phyloP scores from a whole-genome alignment of 2,113 vertebrate genomes.

The Macroglossus sobrinus region DNA sequence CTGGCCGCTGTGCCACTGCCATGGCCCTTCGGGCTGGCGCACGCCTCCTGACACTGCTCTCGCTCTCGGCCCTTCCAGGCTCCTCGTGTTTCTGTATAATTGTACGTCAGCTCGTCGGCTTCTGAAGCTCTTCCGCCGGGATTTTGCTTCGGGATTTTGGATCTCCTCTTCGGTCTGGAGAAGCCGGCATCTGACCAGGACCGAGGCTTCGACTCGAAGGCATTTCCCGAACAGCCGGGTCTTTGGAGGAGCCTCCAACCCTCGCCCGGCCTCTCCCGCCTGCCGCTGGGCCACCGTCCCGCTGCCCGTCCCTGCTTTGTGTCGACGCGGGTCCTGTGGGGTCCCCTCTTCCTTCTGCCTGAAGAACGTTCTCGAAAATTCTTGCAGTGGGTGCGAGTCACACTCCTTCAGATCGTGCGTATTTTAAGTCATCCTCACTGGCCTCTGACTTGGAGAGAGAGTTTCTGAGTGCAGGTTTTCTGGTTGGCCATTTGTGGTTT shows the following conservation, averaged over 20 bases:
- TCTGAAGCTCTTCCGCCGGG: fast-evolving
- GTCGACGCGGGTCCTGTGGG: no score
- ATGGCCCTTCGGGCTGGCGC: no score
- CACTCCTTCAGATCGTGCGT: not conserved
- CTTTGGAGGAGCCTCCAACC: fast-evolving
- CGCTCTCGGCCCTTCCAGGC: fast-evolving
- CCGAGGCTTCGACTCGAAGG: not conserved
- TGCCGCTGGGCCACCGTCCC: no score
- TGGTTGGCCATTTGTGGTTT: no score
- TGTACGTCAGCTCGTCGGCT: fast-evolving
- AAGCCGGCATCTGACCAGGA: not conserved
- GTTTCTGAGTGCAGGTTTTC: not conserved
- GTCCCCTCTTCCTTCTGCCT: no score
- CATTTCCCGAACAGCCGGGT: not conserved
- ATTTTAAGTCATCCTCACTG: not conserved
- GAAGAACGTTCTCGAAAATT: not conserved
- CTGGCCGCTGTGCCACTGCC: fast-evolving
- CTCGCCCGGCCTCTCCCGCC: fast-evolving
- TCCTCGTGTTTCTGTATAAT: not conserved
- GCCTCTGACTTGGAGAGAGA: not conserved
- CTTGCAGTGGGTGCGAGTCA: not conserved
- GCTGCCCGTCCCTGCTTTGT: no score
- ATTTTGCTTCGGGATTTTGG: not conserved
- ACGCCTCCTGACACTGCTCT: not conserved
- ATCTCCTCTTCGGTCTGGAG: not conserved